These are phyloP conservation scores for Triplophysa tibetana DNA, from an alignment of 2,113 vertebrate species.

Conservation along the genomic window DNA sequence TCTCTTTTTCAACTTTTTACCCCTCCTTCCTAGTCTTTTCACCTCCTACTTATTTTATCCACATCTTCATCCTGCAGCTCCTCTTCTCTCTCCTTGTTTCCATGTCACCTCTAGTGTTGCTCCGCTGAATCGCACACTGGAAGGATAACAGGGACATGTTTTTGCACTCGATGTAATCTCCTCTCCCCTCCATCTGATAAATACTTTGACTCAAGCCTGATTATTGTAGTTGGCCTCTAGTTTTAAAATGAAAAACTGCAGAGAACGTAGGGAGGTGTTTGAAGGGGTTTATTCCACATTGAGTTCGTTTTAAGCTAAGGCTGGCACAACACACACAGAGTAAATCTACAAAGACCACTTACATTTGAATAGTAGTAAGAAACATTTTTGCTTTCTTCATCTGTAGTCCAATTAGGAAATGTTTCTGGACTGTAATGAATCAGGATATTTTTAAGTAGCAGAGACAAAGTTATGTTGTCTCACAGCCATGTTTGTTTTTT, in stretches of 20 bases:
- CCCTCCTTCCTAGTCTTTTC: constrained; percentile 44
- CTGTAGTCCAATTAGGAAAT: constrained; percentile 60
- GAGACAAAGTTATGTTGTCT: constrained; percentile 63
- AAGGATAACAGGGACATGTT: constrained; percentile 72
- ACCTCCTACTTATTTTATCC: constrained; percentile 34
- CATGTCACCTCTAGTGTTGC: constrained; percentile 36
- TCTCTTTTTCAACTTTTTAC: constrained; percentile 38
- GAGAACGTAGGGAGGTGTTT: constrained; percentile 52
- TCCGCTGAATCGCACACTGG: constrained; percentile 56
- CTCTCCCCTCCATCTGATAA: constrained; percentile 68
- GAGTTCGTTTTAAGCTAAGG: constrained; percentile 64
- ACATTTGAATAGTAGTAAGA: constrained; percentile 71
- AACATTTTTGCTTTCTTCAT: constrained; percentile 57
- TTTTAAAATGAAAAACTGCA: constrained; percentile 62
- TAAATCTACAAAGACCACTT: constrained; percentile 67
- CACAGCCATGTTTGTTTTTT: constrained; percentile 72
- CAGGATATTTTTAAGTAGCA: constrained; percentile 75
- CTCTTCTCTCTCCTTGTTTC: constrained; percentile 32
- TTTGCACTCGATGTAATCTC: constrained; percentile 71
- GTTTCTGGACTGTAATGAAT: constrained; percentile 69
- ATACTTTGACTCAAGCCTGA: constrained; percentile 66
- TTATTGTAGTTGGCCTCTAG: constrained; percentile 69
- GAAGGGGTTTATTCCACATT: constrained; percentile 67
- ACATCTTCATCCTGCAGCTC: constrained; percentile 32
- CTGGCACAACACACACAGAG: constrained; percentile 61